Evolutionary conservation across 1,140 invertebrate species (phyloP).

Genomic region (Acyrthosiphon pisum): DNA sequence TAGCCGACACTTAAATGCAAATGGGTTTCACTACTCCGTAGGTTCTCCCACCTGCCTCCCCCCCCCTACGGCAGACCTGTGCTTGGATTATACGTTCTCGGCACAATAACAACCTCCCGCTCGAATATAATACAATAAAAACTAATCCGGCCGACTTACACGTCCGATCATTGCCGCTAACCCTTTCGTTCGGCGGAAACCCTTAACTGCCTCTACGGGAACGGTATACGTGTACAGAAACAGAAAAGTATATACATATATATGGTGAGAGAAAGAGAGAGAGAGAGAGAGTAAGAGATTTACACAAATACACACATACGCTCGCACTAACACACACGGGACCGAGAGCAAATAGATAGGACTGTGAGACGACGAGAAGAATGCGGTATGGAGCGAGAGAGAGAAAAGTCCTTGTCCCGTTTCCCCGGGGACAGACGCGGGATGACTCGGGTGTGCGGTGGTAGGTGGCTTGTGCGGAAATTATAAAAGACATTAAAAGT

Average conservation of each 20-base stretch:
- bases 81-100: constrained; percentile 32
- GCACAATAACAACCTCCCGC: constrained; percentile 28
- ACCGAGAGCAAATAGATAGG: background rate
- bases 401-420: constrained; percentile 2
- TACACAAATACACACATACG: too few species aligned
- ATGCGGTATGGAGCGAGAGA: background rate
- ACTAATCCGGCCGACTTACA: constrained; percentile 44
- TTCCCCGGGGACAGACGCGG: background rate
- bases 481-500: constrained; percentile 57
- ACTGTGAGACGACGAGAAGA: background rate
- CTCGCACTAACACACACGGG: background rate
- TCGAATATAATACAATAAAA: constrained; percentile 41
- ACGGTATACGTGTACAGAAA: background rate
- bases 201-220: background rate
- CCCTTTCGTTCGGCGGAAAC: constrained; percentile 19
- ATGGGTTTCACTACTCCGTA: background rate
- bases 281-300: background rate
- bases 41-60: background rate
- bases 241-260: background rate
- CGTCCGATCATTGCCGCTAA: constrained; percentile 34
- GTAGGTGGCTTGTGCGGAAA: constrained; percentile 31
- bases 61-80: background rate
- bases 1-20: constrained; percentile 44
- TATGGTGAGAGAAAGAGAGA: background rate
- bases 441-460: background rate